A percentile compares a stretch with the other conserved stretches of the same genome.
Evolutionary conservation across 2,797 vertebrate genomes (phyloP).

Genomic region (Clarias platycephalus): DNA sequence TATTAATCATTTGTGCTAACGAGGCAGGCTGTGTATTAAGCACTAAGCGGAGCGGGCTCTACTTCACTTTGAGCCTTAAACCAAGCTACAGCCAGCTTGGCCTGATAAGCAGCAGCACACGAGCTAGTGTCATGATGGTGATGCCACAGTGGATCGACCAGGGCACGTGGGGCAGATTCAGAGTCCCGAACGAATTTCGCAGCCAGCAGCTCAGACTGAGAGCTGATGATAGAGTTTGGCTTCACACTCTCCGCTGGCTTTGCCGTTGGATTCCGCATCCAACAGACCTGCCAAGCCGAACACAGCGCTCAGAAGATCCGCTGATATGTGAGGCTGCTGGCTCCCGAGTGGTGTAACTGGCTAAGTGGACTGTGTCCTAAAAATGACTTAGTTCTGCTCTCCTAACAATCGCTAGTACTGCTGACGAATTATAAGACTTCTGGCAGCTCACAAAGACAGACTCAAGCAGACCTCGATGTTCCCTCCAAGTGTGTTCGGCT

Average conservation of each 20-base stretch:
- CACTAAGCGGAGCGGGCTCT: slow-evolving; percentile 34
- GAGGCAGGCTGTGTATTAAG: slow-evolving; percentile 57
- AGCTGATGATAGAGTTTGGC: slow-evolving; percentile 10
- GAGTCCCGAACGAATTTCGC: slow-evolving; percentile 20
- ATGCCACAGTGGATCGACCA: slow-evolving; percentile 21
- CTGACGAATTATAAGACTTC: neutral
- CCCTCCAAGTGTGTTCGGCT: neutral
- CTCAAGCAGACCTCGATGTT: neutral
- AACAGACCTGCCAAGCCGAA: neutral
- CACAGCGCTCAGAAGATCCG: neutral
- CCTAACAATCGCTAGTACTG: neutral
- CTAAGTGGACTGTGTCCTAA: slow-evolving; percentile 21
- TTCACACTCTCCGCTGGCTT: slow-evolving; percentile 9
- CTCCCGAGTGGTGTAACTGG: slow-evolving; percentile 5
- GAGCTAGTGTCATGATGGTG: slow-evolving; percentile 24
- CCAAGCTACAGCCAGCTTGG: slow-evolving; percentile 26
- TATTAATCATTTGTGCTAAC: slow-evolving; percentile 66
- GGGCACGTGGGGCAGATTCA: slow-evolving; percentile 31
- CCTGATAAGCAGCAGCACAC: slow-evolving; percentile 34
- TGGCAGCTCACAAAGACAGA: neutral
- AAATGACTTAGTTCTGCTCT: neutral
- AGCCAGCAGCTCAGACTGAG: slow-evolving; percentile 6
- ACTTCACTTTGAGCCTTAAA: slow-evolving; percentile 48
- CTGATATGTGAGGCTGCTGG: slow-evolving; percentile 11
- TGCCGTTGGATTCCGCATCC: slow-evolving; percentile 1